phyloP scores from a whole-genome alignment of 2,113 vertebrate species.

The Anarhynchus alexandrinus region DNA sequence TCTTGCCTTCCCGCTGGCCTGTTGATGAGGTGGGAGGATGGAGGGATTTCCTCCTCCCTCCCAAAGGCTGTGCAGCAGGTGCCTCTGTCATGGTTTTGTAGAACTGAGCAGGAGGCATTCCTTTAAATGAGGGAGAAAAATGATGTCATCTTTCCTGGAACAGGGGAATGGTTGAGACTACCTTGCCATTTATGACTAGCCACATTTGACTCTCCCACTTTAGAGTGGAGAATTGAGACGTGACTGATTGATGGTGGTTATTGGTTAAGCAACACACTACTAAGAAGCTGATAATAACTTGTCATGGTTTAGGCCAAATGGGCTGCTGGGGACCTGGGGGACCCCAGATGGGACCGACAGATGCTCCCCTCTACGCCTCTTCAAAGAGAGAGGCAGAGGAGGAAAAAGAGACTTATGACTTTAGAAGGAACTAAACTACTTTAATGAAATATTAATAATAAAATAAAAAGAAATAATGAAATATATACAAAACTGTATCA shows the following conservation, averaged over 20 bases:
- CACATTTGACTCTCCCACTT: accelerated
- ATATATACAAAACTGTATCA: too few species aligned
- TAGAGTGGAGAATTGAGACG: not conserved
- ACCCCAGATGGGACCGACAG: too few species aligned
- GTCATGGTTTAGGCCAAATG: too few species aligned
- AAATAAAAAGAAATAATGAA: too few species aligned
- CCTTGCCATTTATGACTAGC: not conserved
- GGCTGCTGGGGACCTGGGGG: too few species aligned
- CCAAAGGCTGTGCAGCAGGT: not conserved
- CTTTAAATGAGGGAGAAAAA: not conserved
- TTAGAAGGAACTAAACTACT: too few species aligned
- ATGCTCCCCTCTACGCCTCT: too few species aligned
- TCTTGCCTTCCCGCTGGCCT: not conserved
- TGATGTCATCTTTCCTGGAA: not conserved
- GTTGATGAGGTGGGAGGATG: not conserved
- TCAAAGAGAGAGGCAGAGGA: too few species aligned
- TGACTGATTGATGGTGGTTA: not conserved
- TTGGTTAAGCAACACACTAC: not conserved
- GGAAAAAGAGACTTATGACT: too few species aligned
- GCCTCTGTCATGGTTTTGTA: not conserved
- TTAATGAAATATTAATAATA: too few species aligned
- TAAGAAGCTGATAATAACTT: not conserved
- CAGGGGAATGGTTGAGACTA: not conserved
- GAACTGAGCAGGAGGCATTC: not conserved
- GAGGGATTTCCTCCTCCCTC: not conserved